These are phyloP conservation scores for Drosophila falleni DNA, from an alignment of 2,888 invertebrate genomes.

Conservation along the genomic window DNA sequence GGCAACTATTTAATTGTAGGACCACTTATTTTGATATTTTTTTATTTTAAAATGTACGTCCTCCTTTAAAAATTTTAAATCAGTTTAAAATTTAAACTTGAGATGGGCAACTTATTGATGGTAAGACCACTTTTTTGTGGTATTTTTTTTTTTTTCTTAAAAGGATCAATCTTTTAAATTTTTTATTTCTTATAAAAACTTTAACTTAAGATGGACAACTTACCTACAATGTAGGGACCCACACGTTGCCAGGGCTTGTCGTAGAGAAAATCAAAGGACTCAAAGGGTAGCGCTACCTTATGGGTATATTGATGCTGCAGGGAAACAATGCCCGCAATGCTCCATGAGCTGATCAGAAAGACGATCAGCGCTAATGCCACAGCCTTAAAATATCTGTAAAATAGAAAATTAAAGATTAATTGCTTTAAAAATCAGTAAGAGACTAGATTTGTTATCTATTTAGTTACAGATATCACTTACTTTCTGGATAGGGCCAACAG, in stretches of 20 bases:
- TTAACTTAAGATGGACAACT: slow-evolving; percentile 64
- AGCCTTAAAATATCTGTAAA: slow-evolving; percentile 88
- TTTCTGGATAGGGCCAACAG: slow-evolving; percentile 89
- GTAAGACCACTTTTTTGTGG: too few relatives aligned
- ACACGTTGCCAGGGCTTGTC: slow-evolving; percentile 94
- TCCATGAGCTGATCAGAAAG: slow-evolving; percentile 91
- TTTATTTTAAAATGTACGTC: too few relatives aligned
- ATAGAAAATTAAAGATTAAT: background rate
- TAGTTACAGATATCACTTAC: slow-evolving; percentile 85
- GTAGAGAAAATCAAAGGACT: slow-evolving; percentile 92
- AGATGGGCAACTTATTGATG: slow-evolving; percentile 83
- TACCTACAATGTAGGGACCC: slow-evolving; percentile 92
- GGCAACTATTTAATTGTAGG: too few relatives aligned
- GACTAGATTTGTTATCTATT: too few relatives aligned
- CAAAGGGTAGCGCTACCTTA: slow-evolving; percentile 92
- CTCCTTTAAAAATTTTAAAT: too few relatives aligned
- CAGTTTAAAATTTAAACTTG: too few relatives aligned
- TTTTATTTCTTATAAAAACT: background rate
- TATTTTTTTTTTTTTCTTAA: too few relatives aligned
- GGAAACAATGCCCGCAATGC: slow-evolving; percentile 91
- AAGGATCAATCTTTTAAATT: too few relatives aligned
- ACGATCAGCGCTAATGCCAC: slow-evolving; percentile 87
- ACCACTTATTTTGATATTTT: too few relatives aligned
- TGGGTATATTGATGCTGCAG: slow-evolving; percentile 91
- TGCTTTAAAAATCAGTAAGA: too few relatives aligned